Percentiles rank a stretch among this genome's conserved stretches.
These are phyloP conservation scores for Vireo griseus DNA, from an alignment of 2,797 vertebrate species.

Conservation along the genomic window DNA sequence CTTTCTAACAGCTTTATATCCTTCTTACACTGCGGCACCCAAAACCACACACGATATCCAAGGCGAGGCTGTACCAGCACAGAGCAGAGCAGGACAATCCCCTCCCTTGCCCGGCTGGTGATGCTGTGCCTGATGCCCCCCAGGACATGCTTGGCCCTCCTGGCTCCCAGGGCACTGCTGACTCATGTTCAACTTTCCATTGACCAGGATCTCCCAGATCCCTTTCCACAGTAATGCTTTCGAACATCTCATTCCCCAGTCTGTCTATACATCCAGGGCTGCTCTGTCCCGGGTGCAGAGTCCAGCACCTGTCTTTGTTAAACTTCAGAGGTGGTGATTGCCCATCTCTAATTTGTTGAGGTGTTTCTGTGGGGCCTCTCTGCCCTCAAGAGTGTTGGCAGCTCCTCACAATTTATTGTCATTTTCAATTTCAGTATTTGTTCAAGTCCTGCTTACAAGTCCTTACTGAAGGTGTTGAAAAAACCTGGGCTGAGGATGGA, in stretches of 20 bases:
- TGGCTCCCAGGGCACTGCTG: not conserved
- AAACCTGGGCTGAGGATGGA: not conserved
- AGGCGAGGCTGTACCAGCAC: fast-evolving
- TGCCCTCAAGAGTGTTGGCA: not conserved
- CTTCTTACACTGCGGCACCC: fast-evolving
- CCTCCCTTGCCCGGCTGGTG: fast-evolving
- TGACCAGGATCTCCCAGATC: fast-evolving
- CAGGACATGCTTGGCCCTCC: fast-evolving
- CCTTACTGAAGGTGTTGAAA: not conserved
- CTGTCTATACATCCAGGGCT: not conserved
- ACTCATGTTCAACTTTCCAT: fast-evolving
- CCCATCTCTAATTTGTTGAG: not conserved
- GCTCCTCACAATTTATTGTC: not conserved
- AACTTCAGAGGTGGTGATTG: not conserved
- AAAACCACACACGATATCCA: fast-evolving
- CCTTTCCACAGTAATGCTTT: fast-evolving
- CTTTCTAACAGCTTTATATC: fast-evolving
- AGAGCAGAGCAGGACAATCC: fast-evolving
- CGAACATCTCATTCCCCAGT: fast-evolving
- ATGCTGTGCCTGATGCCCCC: not conserved
- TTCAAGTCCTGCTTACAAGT: not conserved
- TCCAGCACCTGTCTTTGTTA: not conserved
- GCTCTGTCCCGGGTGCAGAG: not conserved
- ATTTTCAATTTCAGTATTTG: not conserved
- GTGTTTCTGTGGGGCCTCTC: not conserved